phyloP scores from a whole-genome alignment of 2,888 invertebrate species.

The Andrena minutula region DNA sequence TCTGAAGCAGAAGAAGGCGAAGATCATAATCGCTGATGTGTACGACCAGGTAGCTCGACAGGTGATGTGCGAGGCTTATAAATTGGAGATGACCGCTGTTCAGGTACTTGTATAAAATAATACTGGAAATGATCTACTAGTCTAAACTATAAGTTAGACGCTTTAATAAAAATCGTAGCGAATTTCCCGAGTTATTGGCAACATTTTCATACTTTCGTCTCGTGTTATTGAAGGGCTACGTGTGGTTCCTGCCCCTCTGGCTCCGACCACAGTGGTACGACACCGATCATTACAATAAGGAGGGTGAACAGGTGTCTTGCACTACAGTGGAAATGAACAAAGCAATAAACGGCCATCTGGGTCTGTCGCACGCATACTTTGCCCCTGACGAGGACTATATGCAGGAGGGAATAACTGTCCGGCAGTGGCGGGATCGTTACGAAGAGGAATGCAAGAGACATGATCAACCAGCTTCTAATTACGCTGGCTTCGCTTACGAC shows the following conservation, averaged over 20 bases:
- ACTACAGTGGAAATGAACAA: constrained; percentile 88
- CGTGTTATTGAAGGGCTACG: constrained; percentile 87
- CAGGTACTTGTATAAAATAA: constrained; percentile 71
- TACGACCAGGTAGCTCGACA: constrained; percentile 90
- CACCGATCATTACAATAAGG: constrained; percentile 86
- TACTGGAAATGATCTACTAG: not conserved
- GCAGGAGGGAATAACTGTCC: constrained; percentile 89
- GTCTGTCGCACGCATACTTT: constrained; percentile 89
- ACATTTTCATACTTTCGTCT: not conserved
- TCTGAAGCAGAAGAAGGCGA: constrained; percentile 88
- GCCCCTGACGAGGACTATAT: constrained; percentile 87
- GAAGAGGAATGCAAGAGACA: constrained; percentile 73
- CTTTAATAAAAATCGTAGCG: not conserved
- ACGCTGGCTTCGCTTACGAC: constrained; percentile 92
- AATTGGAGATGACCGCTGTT: constrained; percentile 89
- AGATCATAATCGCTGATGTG: constrained; percentile 93
- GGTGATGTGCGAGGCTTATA: constrained; percentile 93
- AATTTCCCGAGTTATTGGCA: not conserved
- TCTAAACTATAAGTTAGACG: not conserved
- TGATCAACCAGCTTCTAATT: constrained; percentile 86
- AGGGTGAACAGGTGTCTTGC: constrained; percentile 86
- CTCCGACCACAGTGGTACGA: constrained; percentile 88
- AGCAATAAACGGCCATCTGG: constrained; percentile 91
- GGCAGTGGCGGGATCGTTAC: constrained; percentile 87
- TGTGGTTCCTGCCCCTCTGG: constrained; percentile 95